These are phyloP conservation scores for Diadromus collaris DNA, from an alignment of 2,888 invertebrate species.

Conservation along the genomic window DNA sequence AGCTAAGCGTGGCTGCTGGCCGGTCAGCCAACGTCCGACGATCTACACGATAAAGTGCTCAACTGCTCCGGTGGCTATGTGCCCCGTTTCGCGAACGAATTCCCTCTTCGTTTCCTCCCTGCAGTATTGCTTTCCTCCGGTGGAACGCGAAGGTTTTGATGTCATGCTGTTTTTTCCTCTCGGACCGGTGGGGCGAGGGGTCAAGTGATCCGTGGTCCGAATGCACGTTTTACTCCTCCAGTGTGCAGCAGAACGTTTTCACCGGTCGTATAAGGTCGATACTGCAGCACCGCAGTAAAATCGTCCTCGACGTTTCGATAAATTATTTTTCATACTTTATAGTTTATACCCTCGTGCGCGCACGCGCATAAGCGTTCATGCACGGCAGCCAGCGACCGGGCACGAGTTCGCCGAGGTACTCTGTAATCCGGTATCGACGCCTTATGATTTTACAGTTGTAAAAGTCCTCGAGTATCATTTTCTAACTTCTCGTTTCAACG, in stretches of 20 bases:
- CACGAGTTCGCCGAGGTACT: not conserved
- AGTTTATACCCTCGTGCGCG: not conserved
- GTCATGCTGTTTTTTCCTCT: slow-evolving; percentile 25
- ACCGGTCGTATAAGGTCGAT: slow-evolving; percentile 14
- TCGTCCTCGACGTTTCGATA: slow-evolving; percentile 12
- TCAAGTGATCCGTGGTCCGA: slow-evolving; percentile 35
- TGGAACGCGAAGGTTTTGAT: slow-evolving; percentile 46
- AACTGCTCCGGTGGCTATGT: slow-evolving; percentile 37
- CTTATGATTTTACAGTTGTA: slow-evolving; percentile 1
- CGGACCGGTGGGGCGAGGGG: too few species aligned
- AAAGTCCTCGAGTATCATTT: slow-evolving; percentile 1
- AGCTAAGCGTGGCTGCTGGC: slow-evolving; percentile 40
- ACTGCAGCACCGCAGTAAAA: not conserved
- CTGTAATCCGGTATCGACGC: not conserved
- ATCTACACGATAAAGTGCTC: slow-evolving; percentile 51
- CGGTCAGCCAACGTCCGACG: slow-evolving; percentile 51
- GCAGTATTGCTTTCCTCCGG: slow-evolving; percentile 30
- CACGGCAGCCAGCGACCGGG: too few species aligned
- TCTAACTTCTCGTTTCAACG: not conserved
- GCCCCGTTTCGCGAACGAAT: slow-evolving; percentile 36
- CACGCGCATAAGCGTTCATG: too few species aligned
- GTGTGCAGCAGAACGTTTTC: slow-evolving; percentile 23
- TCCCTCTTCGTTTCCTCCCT: slow-evolving; percentile 22
- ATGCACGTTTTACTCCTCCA: slow-evolving; percentile 2
- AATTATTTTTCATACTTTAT: slow-evolving; percentile 9